A percentile compares a stretch with the other conserved stretches of the same genome.
Evolutionary conservation across 1,140 invertebrate species (phyloP).

Genomic region (Pseudomyrmex concolor): DNA sequence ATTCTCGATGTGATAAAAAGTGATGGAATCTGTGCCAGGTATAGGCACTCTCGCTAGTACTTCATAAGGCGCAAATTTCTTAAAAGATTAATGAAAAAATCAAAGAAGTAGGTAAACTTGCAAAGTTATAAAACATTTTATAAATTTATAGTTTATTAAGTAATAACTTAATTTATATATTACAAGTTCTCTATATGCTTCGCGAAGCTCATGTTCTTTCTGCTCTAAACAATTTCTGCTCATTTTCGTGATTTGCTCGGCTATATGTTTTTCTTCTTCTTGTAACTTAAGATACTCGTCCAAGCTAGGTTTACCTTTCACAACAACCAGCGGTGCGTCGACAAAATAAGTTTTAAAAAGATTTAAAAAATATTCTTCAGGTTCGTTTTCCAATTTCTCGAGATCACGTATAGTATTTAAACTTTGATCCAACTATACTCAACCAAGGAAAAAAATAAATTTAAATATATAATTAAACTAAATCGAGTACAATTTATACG

Average conservation of each 20-base stretch:
- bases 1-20: slow-evolving; percentile 88
- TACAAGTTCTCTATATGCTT: slow-evolving; percentile 89
- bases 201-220: slow-evolving; percentile 87
- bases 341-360: slow-evolving; percentile 91
- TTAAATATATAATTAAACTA: slow-evolving; percentile 17
- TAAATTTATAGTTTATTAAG: neutral
- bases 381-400: slow-evolving; percentile 87
- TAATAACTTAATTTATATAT: slow-evolving; percentile 62
- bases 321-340: slow-evolving; percentile 85
- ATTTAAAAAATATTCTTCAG: slow-evolving; percentile 89
- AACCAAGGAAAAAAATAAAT: slow-evolving; percentile 79
- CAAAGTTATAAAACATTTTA: neutral
- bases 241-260: slow-evolving; percentile 87
- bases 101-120: slow-evolving; percentile 9
- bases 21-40: slow-evolving; percentile 88
- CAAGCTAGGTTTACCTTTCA: slow-evolving; percentile 86
- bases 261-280: slow-evolving; percentile 89
- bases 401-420: slow-evolving; percentile 90
- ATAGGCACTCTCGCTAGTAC: slow-evolving; percentile 90
- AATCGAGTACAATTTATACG: neutral
- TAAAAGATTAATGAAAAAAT: slow-evolving; percentile 62
- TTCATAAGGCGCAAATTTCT: slow-evolving; percentile 87
- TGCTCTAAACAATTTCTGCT: slow-evolving; percentile 89
- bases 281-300: slow-evolving; percentile 87
- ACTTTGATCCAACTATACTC: slow-evolving; percentile 88